phyloP scores from a whole-genome alignment of 2,113 vertebrate genomes.

The Albula goreensis region DNA sequence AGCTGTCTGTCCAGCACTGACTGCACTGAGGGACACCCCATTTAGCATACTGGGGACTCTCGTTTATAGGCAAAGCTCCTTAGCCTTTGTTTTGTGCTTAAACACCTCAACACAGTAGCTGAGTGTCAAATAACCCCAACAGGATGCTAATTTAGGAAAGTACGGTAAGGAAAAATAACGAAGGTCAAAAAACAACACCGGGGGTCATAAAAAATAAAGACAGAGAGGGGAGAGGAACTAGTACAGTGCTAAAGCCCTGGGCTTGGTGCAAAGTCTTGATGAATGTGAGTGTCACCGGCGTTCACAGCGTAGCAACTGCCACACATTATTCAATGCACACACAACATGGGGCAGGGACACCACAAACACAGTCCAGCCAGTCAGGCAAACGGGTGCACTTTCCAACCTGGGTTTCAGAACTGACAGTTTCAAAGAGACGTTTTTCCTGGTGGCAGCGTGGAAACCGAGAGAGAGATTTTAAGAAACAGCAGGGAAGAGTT shows the following conservation, averaged over 20 bases:
- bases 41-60: neutral
- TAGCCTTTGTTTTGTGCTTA: neutral
- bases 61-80: neutral
- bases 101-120: neutral
- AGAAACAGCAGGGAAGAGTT: conserved; percentile 58
- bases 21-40: neutral
- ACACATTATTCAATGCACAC: conserved; percentile 61
- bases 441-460: conserved; percentile 82
- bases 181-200: neutral
- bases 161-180: neutral
- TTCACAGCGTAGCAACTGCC: conserved; percentile 35
- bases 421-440: conserved; percentile 87
- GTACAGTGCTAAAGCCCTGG: neutral
- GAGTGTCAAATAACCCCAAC: neutral
- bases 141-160: neutral
- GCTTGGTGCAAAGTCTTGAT: neutral
- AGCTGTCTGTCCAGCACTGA: neutral
- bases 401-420: conserved; percentile 88
- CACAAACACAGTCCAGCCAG: neutral
- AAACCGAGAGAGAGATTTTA: conserved; percentile 69
- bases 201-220: neutral
- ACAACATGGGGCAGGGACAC: conserved; percentile 46
- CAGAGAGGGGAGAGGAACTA: neutral
- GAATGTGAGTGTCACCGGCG: conserved; percentile 37
- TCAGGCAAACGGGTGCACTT: conserved; percentile 25